Conservation (phyloP, 2,113 vertebrate genomes). For the Ahaetulla prasina region DNA sequence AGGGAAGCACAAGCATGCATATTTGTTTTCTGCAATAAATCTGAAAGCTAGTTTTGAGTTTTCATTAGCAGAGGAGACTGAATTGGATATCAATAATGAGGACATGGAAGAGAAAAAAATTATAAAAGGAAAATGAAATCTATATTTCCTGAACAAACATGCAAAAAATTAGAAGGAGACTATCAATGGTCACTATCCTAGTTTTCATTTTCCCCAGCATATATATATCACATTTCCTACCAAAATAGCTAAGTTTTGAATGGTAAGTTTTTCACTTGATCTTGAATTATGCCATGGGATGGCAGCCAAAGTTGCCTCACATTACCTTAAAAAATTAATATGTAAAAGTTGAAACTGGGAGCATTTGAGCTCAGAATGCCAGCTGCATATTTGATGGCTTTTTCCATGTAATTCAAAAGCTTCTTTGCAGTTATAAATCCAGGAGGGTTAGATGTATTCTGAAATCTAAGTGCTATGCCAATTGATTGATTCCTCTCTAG, state of each 20-base stretch:
- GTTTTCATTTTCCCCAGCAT: background rate
- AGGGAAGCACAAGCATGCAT: background rate
- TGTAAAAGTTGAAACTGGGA: conserved; percentile 24
- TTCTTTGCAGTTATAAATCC: conserved; percentile 7
- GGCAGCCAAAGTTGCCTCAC: conserved; percentile 18
- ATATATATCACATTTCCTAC: background rate
- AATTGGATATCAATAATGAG: background rate
- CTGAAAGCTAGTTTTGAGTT: background rate
- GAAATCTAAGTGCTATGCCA: conserved; percentile 22
- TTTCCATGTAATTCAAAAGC: conserved; percentile 5
- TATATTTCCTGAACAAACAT: too few species aligned
- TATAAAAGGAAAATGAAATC: background rate
- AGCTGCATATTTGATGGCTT: conserved; percentile 8
- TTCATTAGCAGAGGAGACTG: background rate
- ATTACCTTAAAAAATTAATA: conserved; percentile 30
- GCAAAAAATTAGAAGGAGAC: background rate
- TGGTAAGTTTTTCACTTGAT: background rate
- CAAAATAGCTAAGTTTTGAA: background rate
- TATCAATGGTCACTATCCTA: background rate
- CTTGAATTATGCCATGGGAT: background rate
- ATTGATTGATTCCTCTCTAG: conserved; percentile 23
- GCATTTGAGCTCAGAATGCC: conserved; percentile 10
- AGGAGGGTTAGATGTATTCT: background rate
- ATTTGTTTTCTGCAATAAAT: background rate
- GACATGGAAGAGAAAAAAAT: background rate